Evolutionary conservation across 2,888 invertebrate genomes (phyloP).

Genomic region (Hemicrepidius hirtus): DNA sequence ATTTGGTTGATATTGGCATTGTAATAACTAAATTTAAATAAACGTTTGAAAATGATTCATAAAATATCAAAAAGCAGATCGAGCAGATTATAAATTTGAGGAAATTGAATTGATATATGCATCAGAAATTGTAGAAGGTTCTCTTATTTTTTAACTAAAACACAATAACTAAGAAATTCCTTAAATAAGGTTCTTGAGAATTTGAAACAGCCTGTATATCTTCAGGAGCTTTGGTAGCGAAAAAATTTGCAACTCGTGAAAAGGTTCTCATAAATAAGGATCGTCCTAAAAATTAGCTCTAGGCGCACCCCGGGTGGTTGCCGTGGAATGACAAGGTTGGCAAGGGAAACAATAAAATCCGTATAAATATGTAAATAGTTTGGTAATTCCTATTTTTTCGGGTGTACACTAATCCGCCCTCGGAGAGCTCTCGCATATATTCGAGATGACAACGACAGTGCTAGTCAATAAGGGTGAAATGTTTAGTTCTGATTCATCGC

Average conservation of each 20-base stretch:
- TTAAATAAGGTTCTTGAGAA: too few relatives aligned
- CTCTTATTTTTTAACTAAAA: too few relatives aligned
- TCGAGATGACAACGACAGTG: constrained; percentile 38
- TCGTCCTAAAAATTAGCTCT: constrained; percentile 16
- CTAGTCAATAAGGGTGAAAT: constrained; percentile 45
- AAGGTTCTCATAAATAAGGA: constrained; percentile 6
- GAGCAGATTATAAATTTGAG: too few relatives aligned
- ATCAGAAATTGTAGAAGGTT: too few relatives aligned
- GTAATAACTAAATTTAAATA: too few relatives aligned
- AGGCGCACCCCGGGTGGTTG: constrained; percentile 14
- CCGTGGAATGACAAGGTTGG: constrained; percentile 12
- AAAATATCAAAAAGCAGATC: too few relatives aligned
- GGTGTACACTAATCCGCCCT: constrained; percentile 39
- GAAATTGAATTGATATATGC: too few relatives aligned
- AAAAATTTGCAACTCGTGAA: not conserved
- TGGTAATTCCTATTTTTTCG: constrained; percentile 40
- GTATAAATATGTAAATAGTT: constrained; percentile 41
- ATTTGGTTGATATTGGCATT: too few relatives aligned
- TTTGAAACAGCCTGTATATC: not conserved
- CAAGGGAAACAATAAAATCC: constrained; percentile 26
- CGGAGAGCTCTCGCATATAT: constrained; percentile 27
- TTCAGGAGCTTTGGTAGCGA: not conserved
- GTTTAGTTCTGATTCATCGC: constrained; percentile 68
- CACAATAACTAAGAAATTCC: too few relatives aligned
- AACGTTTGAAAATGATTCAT: too few relatives aligned